Percentiles rank a stretch among this genome's conserved stretches.
phyloP scores from a whole-genome alignment of 1,140 invertebrate genomes.

The Zeugodacus cucurbitae region DNA sequence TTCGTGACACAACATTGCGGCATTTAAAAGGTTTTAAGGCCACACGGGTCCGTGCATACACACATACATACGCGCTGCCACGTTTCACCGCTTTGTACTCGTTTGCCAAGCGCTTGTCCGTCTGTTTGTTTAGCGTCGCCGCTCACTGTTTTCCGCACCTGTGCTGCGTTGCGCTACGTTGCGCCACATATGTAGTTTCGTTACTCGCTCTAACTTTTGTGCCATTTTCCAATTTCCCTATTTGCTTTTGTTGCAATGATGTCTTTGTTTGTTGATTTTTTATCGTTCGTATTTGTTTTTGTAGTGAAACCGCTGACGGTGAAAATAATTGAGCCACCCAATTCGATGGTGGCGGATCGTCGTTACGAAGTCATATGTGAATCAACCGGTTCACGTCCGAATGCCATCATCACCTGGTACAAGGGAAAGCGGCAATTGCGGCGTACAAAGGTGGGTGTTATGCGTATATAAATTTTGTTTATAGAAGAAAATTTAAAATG shows the following conservation, averaged over 20 bases:
- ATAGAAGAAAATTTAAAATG: not conserved
- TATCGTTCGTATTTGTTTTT: slow-evolving; percentile 49
- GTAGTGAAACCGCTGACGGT: slow-evolving; percentile 84
- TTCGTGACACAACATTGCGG: not conserved
- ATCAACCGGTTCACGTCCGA: slow-evolving; percentile 84
- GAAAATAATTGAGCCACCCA: slow-evolving; percentile 74
- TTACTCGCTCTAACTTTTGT: not conserved
- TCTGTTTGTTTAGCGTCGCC: not conserved
- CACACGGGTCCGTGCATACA: not conserved
- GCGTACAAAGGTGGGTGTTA: slow-evolving; percentile 75
- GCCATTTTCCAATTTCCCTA: not conserved
- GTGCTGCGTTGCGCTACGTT: not conserved
- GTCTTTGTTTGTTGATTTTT: slow-evolving; percentile 23
- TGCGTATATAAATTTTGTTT: not conserved
- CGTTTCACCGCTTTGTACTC: not conserved
- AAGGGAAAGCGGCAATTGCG: slow-evolving; percentile 83
- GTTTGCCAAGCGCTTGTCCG: not conserved
- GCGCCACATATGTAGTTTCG: not conserved
- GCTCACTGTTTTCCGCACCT: not conserved
- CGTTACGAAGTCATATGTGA: slow-evolving; percentile 83
- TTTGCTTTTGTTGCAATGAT: not conserved
- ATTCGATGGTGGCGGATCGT: slow-evolving; percentile 77
- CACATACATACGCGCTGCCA: not conserved
- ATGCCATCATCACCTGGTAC: slow-evolving; percentile 89
- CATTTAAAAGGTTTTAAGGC: slow-evolving; percentile 34